Conservation (phyloP, 23 tunicate genomes). For the Halocynthia roretzi region DNA sequence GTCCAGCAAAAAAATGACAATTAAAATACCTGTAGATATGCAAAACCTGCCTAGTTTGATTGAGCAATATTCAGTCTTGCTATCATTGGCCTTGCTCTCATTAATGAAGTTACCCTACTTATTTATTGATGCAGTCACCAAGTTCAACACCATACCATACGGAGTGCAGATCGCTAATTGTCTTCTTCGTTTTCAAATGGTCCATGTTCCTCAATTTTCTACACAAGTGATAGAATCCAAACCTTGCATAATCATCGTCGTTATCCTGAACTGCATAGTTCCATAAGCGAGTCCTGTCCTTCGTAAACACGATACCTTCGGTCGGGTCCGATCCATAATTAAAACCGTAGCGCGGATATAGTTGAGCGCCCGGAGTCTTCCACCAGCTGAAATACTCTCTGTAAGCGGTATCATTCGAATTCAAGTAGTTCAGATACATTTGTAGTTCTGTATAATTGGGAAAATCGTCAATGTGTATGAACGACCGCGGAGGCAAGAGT, state of each 20-base stretch:
- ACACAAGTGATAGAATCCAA: conserved; percentile 44
- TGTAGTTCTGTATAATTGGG: not conserved
- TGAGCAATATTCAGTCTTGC: too few relatives aligned
- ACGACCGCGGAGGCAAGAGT: conserved; percentile 6
- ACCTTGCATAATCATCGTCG: conserved; percentile 25
- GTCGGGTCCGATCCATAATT: conserved; percentile 19
- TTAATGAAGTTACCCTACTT: too few relatives aligned
- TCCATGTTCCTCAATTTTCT: conserved; percentile 14
- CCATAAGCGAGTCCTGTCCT: too few relatives aligned
- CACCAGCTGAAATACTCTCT: conserved; percentile 19
- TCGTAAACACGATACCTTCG: too few relatives aligned
- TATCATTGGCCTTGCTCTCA: too few relatives aligned
- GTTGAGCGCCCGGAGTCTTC: conserved; percentile 11
- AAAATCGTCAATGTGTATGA: conserved; percentile 11
- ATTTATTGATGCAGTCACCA: conserved; percentile 12
- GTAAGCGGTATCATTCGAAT: conserved; percentile 4
- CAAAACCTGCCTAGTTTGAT: too few relatives aligned
- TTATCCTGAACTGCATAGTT: conserved; percentile 4
- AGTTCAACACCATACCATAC: conserved; percentile 28
- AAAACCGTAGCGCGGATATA: conserved; percentile 10
- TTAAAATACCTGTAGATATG: too few relatives aligned
- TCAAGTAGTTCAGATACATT: conserved; percentile 4
- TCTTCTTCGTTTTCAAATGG: not conserved
- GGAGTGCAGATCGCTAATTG: conserved; percentile 18
- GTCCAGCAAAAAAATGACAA: too few relatives aligned